Evolutionary conservation across 2,797 vertebrate species (phyloP), one percentile per base, ranked within the genome.

Genomic region (Microchirus variegatus): DNA sequence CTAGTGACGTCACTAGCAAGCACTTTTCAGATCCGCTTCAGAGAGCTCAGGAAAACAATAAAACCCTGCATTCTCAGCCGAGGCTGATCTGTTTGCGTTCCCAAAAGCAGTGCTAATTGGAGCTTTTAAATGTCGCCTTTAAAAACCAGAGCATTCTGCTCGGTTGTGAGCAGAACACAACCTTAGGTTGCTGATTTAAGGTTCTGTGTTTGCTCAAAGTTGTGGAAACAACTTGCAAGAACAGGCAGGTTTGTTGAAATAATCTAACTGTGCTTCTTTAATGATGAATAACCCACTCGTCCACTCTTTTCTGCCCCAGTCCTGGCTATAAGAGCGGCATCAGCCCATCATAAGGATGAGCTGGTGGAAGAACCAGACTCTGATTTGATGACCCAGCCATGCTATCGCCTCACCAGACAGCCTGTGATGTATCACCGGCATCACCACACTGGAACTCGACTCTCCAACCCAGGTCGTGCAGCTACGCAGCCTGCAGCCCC

Each of bases 391-490:
- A 65, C 82, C 15, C 92, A 94, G 50, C 80, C 90, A 22, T 83
- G 87, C 9, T 83, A 90, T 59, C 93, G 92, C 72, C 94, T 96
- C 86, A 94, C 91, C 86, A 94, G 94, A 35, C 94, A 94, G 72
- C 93, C 94, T 0, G 89, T 94, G 37, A 95, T 94, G 77, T 93
- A 94, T 37, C 56, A 90, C 31, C 88, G 92, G 2, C 81, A 91
- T 73, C 85, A 90, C 2, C 87, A 85, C 2, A 31, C 71, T 37
- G 83, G 80, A 19, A 40, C 63, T 5, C 67, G 59, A 17, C 59
- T 41, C 1, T 38, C 22, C 18, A 71, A 70, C 1, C 66, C 71
- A 19, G 15, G 49, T 0, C 71, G 53, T 10, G 72, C 74, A 0
- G 66, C 31, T 37, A 16, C 38, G 31, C 70, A 59, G 55, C 68